Evolutionary conservation across 2,113 vertebrate genomes (phyloP).

Genomic region (Phalacrocorax brasilianus): DNA sequence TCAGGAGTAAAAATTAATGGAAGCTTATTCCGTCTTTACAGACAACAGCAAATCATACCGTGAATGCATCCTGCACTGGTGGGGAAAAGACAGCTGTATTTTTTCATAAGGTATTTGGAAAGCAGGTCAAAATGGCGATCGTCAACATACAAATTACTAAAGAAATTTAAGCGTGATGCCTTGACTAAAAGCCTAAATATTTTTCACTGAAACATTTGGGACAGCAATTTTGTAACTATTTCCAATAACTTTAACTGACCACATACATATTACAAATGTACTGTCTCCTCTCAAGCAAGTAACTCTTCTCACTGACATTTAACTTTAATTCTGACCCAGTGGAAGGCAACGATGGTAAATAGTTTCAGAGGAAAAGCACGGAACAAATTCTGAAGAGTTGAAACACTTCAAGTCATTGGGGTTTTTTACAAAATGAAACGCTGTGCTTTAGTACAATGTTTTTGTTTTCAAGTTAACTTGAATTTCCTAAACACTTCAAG

Average conservation of each 20-base stretch:
- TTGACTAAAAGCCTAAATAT: not conserved
- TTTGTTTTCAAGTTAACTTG: not conserved
- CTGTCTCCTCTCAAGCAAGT: not conserved
- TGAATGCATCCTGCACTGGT: not conserved
- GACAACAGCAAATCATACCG: not conserved
- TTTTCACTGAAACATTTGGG: not conserved
- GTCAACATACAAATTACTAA: not conserved
- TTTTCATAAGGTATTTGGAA: not conserved
- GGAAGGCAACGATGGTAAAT: not conserved
- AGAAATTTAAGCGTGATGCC: not conserved
- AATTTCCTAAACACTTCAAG: not conserved
- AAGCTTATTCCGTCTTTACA: not conserved
- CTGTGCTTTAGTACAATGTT: not conserved
- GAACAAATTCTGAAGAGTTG: not conserved
- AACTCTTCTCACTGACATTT: not conserved
- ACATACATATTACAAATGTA: accelerated
- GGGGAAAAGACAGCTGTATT: not conserved
- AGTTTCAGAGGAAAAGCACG: not conserved
- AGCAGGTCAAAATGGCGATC: not conserved
- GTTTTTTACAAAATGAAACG: not conserved
- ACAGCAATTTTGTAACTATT: not conserved
- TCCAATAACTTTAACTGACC: not conserved
- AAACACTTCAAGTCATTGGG: not conserved
- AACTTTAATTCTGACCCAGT: not conserved
- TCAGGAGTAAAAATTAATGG: not conserved